Base-by-base conservation (phyloP, 2,888 invertebrate species). In the Rambutsinella grinnellia region DNA sequence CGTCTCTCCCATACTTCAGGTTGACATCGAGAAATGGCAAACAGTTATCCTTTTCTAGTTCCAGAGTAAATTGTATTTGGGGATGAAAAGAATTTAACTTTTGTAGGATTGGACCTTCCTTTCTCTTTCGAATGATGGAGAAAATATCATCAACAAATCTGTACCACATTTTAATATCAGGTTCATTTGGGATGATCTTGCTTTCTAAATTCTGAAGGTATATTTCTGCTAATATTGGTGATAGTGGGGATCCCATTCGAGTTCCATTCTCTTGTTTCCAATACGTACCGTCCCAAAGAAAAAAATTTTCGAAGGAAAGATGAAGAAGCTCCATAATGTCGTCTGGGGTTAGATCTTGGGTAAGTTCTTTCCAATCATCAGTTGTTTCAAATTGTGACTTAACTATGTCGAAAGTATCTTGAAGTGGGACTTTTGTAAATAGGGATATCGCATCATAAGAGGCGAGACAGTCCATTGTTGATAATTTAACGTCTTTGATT, bases 131-230 rank as follows among this genome's bases (percentile, higher is more conserved):
- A 0, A 58, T 26, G 0, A 69, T 44, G 1, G 58, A 8, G 23
- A 69, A 57, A 0, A 57, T 49, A 24, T 76, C 76, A n/a, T 76
- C 76, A 0, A 76, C 76, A 44, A 49, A 76, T 24, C 69, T 17
- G 1, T 0, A 15, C 19, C 56, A 76, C 3, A 28, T 54, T 13
- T 27, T 46, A 0, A 76, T 63, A 6, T 69, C 44, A 6, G 2
- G 8, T 19, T 69, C 49, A 1, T 61, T 44, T 19, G 13, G 10
- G 1, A 70, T 54, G 13, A 54, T 17, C 0, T 24, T 21, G 0
- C 8, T 21, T 62, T 70, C 70, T 2, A 70, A 26, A 2, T 3
- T 13, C n/a, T 70, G 17, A 0, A 61, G 24, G 46, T 62, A 70
- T 6, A 62, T 62, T 5, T 69, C 47, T 2, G 69, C 57, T 15